Conservation (phyloP, 2,113 vertebrate species). For the Trematocara macrostoma region DNA sequence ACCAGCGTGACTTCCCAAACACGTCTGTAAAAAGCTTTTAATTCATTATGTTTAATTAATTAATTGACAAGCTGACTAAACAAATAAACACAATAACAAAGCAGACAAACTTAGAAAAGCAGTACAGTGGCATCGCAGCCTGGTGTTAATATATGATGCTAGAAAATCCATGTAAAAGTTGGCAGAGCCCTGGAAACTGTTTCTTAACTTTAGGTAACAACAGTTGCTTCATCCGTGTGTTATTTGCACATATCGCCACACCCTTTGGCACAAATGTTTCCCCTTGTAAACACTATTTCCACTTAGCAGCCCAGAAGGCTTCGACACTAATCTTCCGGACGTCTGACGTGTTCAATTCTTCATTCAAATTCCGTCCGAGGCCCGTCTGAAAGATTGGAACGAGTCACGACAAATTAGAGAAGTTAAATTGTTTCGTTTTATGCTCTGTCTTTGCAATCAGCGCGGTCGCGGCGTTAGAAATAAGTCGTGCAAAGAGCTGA, state of each 20-base stretch:
- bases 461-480: background rate
- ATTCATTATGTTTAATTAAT: background rate
- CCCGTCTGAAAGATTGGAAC: background rate
- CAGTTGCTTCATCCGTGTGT: background rate
- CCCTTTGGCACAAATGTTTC: background rate
- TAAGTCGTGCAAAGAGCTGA: background rate
- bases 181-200: background rate
- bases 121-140: background rate
- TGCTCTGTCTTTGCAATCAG: background rate
- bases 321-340: background rate
- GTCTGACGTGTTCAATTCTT: background rate
- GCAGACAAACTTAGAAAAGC: background rate
- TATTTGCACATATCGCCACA: background rate
- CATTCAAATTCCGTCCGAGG: background rate
- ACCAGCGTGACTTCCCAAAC: background rate
- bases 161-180: background rate
- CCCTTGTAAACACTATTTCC: background rate
- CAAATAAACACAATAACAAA: background rate
- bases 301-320: background rate
- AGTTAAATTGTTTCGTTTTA: background rate
- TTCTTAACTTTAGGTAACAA: background rate
- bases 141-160: rapidly evolving
- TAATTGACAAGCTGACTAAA: background rate
- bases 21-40: background rate
- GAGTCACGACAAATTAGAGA: background rate